These are phyloP conservation scores for Tokudaia tokunoshimensis DNA, from an alignment of 2,797 vertebrate genomes.

Conservation along the genomic window DNA sequence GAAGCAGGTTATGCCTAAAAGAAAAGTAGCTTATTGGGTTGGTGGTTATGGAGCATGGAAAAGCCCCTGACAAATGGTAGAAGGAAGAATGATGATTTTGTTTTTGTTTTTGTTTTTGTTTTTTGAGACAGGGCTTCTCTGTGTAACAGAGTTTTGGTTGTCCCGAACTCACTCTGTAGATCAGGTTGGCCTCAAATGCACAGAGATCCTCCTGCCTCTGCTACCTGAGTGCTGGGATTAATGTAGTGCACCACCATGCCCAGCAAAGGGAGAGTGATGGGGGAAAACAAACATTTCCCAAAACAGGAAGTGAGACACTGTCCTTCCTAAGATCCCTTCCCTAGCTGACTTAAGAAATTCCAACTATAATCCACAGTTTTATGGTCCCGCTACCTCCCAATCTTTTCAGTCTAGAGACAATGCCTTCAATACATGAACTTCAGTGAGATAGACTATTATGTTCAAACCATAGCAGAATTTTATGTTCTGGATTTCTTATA, in stretches of 20 bases:
- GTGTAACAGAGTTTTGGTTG: not conserved
- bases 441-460: not conserved
- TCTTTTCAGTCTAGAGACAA: not conserved
- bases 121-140: not conserved
- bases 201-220: not conserved
- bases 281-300: not conserved
- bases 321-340: not conserved
- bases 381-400: no score
- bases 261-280: not conserved
- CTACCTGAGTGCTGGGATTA: not conserved
- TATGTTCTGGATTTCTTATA: not conserved
- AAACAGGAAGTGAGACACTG: not conserved
- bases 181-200: not conserved
- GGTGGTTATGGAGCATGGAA: not conserved
- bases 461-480: not conserved
- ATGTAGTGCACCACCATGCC: not conserved
- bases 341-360: not conserved
- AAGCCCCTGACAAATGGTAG: accelerated
- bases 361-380: not conserved
- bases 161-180: not conserved
- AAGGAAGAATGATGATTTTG: no score
- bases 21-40: not conserved
- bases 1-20: not conserved
- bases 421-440: not conserved
- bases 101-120: not conserved